Evolutionary conservation across 2,113 vertebrate genomes (phyloP).

Genomic region (Sylvilagus bachmani): DNA sequence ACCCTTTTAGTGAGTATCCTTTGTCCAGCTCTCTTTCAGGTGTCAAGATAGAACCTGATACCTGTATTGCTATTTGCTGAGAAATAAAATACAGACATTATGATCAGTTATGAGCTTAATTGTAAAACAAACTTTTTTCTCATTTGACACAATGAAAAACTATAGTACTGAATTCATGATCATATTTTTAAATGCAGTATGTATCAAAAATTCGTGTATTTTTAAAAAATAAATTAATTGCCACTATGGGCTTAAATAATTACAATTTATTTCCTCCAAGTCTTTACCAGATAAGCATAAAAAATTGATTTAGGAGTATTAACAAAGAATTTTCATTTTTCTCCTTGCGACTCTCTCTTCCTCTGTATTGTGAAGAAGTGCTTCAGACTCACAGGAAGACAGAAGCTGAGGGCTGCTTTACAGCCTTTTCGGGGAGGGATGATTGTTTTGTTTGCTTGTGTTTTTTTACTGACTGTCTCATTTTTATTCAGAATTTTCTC

Average conservation of each 20-base stretch:
- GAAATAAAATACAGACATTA: background rate
- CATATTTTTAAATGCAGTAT: background rate
- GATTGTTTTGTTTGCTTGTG: background rate
- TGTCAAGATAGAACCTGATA: background rate
- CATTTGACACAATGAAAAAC: background rate
- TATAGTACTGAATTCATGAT: background rate
- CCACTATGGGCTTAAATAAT: background rate
- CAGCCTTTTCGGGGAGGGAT: background rate
- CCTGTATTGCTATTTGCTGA: background rate
- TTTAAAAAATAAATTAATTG: conserved; percentile 18
- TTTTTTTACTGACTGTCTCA: conserved; percentile 24
- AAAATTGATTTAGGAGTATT: background rate
- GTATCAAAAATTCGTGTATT: background rate
- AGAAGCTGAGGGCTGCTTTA: background rate
- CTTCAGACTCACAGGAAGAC: background rate
- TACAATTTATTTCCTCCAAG: background rate
- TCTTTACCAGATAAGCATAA: background rate
- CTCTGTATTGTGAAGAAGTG: background rate
- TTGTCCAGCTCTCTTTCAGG: background rate
- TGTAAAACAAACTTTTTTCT: background rate
- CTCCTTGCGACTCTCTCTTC: conserved; percentile 41
- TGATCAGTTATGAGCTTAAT: background rate
- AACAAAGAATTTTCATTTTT: conserved; percentile 1
- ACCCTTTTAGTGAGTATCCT: background rate
- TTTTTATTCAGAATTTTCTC: conserved; percentile 94